phyloP scores from a whole-genome alignment of 2,888 invertebrate genomes.

The Cactoblastis cactorum region DNA sequence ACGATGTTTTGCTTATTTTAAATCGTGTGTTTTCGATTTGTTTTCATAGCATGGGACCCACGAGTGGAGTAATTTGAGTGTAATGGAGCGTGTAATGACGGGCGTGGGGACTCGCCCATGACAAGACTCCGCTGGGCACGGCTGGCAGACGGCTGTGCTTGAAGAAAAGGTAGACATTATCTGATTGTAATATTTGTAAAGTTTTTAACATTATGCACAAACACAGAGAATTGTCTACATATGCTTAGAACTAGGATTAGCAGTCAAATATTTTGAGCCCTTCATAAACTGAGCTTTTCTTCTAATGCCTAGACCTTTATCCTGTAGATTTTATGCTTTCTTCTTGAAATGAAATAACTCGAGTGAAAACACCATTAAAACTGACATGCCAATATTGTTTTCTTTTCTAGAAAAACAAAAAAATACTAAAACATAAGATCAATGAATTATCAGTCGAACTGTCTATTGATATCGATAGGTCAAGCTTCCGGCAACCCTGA shows the following conservation, averaged over 20 bases:
- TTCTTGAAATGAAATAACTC: too few species aligned
- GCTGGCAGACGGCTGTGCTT: conserved; percentile 23
- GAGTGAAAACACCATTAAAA: too few species aligned
- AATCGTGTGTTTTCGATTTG: conserved; percentile 35
- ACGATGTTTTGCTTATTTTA: too few species aligned
- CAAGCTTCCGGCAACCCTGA: conserved; percentile 25
- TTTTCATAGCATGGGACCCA: conserved; percentile 39
- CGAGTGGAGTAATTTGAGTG: conserved; percentile 54
- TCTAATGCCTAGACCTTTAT: too few species aligned
- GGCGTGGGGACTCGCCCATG: conserved; percentile 52
- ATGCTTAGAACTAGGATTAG: too few species aligned
- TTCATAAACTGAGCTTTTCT: too few species aligned
- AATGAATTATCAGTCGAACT: conserved; percentile 19
- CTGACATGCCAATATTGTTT: too few species aligned
- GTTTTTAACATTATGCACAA: too few species aligned
- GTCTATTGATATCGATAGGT: conserved; percentile 25
- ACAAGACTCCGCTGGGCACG: conserved; percentile 45
- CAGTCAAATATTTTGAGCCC: too few species aligned
- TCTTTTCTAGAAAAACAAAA: conserved; percentile 15
- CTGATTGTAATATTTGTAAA: conserved; percentile 21
- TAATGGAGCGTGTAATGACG: conserved; percentile 67
- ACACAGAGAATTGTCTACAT: too few species aligned
- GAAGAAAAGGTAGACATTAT: conserved; percentile 6
- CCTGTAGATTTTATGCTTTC: too few species aligned
- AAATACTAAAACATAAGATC: neutral